These are phyloP conservation scores for Ceyx cyanopectus DNA, from an alignment of 2,113 vertebrate species.

Conservation along the genomic window DNA sequence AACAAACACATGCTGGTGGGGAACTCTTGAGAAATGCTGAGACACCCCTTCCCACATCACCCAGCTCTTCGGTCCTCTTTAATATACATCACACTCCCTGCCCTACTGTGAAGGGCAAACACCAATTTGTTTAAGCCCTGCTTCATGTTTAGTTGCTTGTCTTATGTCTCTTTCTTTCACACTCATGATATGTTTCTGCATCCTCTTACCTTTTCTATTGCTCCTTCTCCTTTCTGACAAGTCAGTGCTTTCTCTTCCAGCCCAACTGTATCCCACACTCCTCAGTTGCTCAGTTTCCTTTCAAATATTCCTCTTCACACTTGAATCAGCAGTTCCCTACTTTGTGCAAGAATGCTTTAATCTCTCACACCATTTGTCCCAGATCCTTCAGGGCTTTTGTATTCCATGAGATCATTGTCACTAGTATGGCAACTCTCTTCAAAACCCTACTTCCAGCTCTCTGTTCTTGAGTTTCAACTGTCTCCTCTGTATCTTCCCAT, in stretches of 20 bases:
- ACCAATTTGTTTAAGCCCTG: not conserved
- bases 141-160: not conserved
- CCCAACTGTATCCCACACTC: not conserved
- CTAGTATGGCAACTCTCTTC: not conserved
- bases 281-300: not conserved
- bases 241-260: not conserved
- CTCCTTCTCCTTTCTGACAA: not conserved
- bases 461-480: not conserved
- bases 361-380: not conserved
- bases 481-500: not conserved
- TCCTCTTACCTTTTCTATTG: not conserved
- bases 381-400: not conserved
- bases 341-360: not conserved
- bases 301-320: not conserved
- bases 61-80: not conserved
- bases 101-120: not conserved
- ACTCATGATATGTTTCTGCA: not conserved
- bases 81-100: not conserved
- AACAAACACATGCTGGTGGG: not conserved
- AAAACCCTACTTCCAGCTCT: not conserved
- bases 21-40: not conserved
- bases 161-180: not conserved
- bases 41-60: accelerated
- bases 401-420: not conserved
- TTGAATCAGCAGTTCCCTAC: constrained; percentile 2